Evolutionary conservation across 2,113 vertebrate genomes (phyloP), one percentile per base, ranked within the genome.

Genomic region (Bungarus multicinctus): DNA sequence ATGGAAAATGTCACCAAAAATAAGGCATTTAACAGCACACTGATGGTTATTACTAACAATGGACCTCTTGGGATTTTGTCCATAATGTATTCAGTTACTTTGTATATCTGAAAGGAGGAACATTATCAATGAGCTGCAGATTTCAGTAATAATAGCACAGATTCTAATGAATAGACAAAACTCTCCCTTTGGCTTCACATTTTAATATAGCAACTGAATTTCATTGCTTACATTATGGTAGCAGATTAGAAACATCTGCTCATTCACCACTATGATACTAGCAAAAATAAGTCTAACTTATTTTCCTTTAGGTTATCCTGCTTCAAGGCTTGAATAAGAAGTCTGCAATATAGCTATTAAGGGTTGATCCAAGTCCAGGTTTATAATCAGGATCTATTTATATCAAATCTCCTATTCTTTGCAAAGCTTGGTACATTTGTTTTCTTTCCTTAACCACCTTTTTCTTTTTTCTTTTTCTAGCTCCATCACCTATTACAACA

Each of bases 171-270:
- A 96, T 95, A 97, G 94, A 95, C 95, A 97, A 93, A 85, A n/a
- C 93, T 96, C 92, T 95, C 27, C 60, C 25, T n/a, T 97, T 96
- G 94, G 43, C 94, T 96, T 93, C 23, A 7, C 39, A 5, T 96
- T 97, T 97, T 92, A 96, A 90, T 95, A 90, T 91, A 90, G 94
- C 90, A 96, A 95, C 95, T 96, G 50, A 94, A 95, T 97, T 98
- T 97, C 97, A 97, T 97, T 98, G 98, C 98, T 98, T 97, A 97
- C 97, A 96, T 98, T 98, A 97, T 96, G 95, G 97, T 96, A 97
- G 97, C 97, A 98, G 98, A 99, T 98, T 97, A 96, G 97, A 98
- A 98, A 98, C 98, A 98, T 98, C 98, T 99, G 98, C 98, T 97
- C 92, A 94, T 96, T 97, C 97, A 55, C 97, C 96, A 94, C 95